phyloP scores from a whole-genome alignment of 2,888 invertebrate species.

The Pherbina coryleti region DNA sequence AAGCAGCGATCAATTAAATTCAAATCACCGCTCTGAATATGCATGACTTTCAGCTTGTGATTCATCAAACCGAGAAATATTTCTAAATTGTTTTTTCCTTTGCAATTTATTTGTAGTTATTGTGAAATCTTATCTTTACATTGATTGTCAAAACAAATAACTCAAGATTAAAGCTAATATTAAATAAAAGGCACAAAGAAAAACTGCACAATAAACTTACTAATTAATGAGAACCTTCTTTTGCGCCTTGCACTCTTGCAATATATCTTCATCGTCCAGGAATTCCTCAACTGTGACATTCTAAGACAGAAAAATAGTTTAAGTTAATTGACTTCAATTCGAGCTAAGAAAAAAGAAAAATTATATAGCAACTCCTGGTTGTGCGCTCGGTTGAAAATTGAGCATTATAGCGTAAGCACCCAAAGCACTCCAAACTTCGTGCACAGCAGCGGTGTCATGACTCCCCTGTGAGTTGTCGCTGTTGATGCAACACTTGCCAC shows the following conservation, averaged over 20 bases:
- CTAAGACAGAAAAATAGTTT: constrained; percentile 70
- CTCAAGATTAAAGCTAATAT: not conserved
- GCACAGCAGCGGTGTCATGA: not conserved
- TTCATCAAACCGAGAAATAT: no score
- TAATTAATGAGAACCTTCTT: constrained; percentile 91
- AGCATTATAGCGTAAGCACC: constrained; percentile 10
- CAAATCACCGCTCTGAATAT: no score
- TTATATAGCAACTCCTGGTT: not conserved
- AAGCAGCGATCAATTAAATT: not conserved
- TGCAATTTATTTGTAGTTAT: not conserved
- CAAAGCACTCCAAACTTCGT: not conserved
- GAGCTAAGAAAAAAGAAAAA: not conserved
- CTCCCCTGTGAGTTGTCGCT: not conserved
- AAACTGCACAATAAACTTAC: constrained; percentile 75
- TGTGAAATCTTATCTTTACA: not conserved
- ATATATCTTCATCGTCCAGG: constrained; percentile 93
- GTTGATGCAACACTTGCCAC: not conserved
- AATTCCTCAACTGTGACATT: constrained; percentile 91
- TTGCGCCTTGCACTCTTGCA: constrained; percentile 94
- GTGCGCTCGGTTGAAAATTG: constrained; percentile 41
- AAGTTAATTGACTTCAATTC: constrained; percentile 26
- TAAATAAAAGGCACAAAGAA: not conserved
- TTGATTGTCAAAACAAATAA: not conserved
- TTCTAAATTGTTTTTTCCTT: no score
- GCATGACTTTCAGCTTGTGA: no score